phyloP scores from a whole-genome alignment of 2,888 invertebrate species.

The Drosophila paranaensis region DNA sequence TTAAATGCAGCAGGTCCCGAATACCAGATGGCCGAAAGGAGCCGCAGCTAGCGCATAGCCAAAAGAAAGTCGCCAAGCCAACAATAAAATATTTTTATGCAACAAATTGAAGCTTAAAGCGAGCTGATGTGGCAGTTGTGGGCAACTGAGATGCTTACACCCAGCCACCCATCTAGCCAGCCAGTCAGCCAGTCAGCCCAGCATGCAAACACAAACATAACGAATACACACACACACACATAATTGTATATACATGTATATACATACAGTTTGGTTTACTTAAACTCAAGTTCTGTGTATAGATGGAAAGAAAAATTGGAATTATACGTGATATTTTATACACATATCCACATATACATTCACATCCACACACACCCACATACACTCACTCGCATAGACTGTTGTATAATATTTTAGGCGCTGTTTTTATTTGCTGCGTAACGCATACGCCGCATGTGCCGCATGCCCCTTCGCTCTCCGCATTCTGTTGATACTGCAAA shows the following conservation, averaged over 20 bases:
- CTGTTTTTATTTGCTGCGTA: slow-evolving; percentile 36
- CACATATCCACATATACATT: background rate
- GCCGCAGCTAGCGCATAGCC: slow-evolving; percentile 12
- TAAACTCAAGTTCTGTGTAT: slow-evolving; percentile 11
- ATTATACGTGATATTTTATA: slow-evolving; percentile 53
- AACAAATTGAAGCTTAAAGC: slow-evolving; percentile 56
- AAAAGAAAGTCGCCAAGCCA: slow-evolving; percentile 26
- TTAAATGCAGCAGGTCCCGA: slow-evolving; percentile 45
- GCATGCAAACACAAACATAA: background rate
- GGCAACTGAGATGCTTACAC: slow-evolving; percentile 11
- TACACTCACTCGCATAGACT: slow-evolving; percentile 3
- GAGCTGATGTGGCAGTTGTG: slow-evolving; percentile 21
- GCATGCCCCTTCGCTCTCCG: background rate
- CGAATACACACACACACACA: background rate
- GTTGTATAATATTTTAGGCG: background rate
- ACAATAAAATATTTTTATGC: slow-evolving; percentile 40
- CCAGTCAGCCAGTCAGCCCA: background rate
- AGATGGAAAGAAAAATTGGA: slow-evolving; percentile 41
- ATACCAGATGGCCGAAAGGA: slow-evolving; percentile 16
- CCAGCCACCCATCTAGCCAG: background rate
- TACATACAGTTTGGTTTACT: slow-evolving; percentile 2
- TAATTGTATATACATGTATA: background rate
- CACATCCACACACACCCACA: slow-evolving; percentile 10
- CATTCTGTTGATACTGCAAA: slow-evolving; percentile 28
- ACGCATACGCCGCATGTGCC: slow-evolving; percentile 44